Evolutionary conservation across 2,113 vertebrate species (phyloP).

Genomic region (Hirundichthys speculiger): DNA sequence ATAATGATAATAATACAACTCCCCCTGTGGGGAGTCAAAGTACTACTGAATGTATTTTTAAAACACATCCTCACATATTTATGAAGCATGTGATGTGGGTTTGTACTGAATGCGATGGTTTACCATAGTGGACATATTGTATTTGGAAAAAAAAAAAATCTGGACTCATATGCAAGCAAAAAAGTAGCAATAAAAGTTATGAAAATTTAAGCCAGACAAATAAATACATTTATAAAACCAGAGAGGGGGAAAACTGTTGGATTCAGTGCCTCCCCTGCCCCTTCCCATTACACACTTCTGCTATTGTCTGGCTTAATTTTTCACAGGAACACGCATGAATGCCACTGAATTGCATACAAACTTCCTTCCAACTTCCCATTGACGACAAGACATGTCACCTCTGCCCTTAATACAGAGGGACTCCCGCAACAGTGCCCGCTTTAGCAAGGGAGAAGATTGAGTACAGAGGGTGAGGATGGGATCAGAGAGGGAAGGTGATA

Average conservation of each 20-base stretch:
- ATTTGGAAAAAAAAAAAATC: neutral
- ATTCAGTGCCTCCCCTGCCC: neutral
- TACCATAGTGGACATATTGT: too few species aligned
- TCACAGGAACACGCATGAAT: constrained; percentile 55
- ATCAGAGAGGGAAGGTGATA: constrained; percentile 28
- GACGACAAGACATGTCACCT: constrained; percentile 53
- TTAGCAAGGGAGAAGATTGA: constrained; percentile 29
- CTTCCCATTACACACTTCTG: neutral
- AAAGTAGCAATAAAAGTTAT: constrained; percentile 27
- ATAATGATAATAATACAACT: too few species aligned
- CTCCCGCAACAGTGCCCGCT: constrained; percentile 46
- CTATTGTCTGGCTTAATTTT: constrained; percentile 79
- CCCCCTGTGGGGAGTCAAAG: too few species aligned
- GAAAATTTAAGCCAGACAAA: constrained; percentile 70
- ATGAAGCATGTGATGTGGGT: too few species aligned
- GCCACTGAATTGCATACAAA: constrained; percentile 56
- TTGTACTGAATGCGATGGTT: too few species aligned
- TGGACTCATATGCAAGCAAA: constrained; percentile 17
- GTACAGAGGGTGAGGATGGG: neutral
- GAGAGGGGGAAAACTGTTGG: neutral
- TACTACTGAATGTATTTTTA: too few species aligned
- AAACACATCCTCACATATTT: too few species aligned
- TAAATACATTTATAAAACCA: neutral
- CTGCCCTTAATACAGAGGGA: constrained; percentile 57
- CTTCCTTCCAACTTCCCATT: constrained; percentile 57